A percentile compares a stretch with the other conserved stretches of the same genome.
Conservation (phyloP, 2,113 vertebrate genomes). For the Catharus fuscescens region DNA sequence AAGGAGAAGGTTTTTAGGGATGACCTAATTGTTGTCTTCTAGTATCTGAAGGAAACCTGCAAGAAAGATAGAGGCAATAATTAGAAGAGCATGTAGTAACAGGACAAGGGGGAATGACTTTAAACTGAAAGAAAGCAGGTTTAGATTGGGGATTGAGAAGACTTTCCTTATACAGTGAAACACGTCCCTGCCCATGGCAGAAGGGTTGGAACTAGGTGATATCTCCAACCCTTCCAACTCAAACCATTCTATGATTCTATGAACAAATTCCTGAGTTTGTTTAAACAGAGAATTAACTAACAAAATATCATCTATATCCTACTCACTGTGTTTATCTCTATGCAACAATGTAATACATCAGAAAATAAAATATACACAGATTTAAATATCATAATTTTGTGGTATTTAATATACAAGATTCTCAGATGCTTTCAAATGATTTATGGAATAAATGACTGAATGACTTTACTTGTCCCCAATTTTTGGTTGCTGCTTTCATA, state of each 20-base stretch:
- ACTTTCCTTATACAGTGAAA: background rate
- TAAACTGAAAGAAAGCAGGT: background rate
- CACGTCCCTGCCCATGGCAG: background rate
- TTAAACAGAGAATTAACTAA: background rate
- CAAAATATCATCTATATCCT: background rate
- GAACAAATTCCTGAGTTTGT: background rate
- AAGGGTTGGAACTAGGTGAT: background rate
- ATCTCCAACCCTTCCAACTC: background rate
- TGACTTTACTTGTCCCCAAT: background rate
- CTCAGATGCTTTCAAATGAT: background rate
- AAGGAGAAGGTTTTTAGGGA: background rate
- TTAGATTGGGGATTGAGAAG: background rate
- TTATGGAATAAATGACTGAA: background rate
- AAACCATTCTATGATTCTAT: background rate
- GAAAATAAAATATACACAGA: background rate
- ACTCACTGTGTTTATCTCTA: accelerated
- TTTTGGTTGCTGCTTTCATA: background rate
- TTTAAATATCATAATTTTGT: background rate
- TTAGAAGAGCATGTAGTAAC: background rate
- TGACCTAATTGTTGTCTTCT: background rate
- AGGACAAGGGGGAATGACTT: background rate
- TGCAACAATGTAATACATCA: background rate
- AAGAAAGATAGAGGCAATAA: background rate
- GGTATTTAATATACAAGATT: background rate
- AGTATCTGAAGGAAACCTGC: background rate